phyloP scores from a whole-genome alignment of 2,113 vertebrate genomes.

The Motacilla alba region DNA sequence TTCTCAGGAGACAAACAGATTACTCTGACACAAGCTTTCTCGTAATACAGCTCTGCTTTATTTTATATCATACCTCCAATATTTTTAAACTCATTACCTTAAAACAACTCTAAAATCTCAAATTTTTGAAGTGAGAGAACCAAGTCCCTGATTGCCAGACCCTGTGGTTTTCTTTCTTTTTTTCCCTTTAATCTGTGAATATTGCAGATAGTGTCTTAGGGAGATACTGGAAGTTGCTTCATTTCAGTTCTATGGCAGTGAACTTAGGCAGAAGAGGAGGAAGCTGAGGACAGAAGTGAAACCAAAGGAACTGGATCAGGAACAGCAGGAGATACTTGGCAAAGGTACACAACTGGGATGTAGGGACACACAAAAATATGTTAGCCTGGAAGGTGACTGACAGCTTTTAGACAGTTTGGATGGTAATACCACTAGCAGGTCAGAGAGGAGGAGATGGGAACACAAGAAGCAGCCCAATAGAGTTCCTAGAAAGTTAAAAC shows the following conservation, averaged over 20 bases:
- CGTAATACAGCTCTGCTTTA: not conserved
- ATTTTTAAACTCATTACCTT: not conserved
- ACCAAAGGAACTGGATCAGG: not conserved
- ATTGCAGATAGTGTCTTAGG: not conserved
- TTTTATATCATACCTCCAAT: not conserved
- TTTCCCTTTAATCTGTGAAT: not conserved
- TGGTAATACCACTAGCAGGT: not conserved
- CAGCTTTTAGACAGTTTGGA: not conserved
- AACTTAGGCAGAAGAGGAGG: not conserved
- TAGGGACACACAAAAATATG: not conserved
- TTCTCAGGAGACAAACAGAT: not conserved
- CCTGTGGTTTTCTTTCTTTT: not conserved
- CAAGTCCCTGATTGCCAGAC: not conserved
- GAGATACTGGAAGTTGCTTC: not conserved
- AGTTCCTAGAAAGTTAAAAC: not conserved
- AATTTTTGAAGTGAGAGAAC: not conserved
- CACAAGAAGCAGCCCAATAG: not conserved
- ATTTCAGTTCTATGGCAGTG: not conserved
- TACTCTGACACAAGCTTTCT: not conserved
- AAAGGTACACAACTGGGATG: not conserved
- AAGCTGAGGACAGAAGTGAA: not conserved
- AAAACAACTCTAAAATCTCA: not conserved
- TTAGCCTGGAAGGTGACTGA: not conserved
- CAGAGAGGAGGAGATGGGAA: not conserved
- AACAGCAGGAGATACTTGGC: not conserved